These are phyloP conservation scores for Sorex araneus DNA, from an alignment of 2,113 vertebrate species.

Conservation along the genomic window DNA sequence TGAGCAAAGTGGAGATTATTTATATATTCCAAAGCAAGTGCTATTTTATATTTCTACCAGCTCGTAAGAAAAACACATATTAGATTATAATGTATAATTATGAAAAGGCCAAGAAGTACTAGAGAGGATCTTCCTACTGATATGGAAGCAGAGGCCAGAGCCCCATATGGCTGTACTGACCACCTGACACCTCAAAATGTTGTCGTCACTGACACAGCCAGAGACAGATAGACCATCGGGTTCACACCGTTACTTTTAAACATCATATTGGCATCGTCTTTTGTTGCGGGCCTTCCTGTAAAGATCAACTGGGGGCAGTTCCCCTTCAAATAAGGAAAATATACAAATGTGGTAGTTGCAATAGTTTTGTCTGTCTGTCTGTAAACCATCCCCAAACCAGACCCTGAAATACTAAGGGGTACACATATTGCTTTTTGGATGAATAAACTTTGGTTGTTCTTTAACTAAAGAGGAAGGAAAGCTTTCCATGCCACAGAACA, in stretches of 20 bases:
- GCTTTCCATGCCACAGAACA: not conserved
- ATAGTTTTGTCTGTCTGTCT: not conserved
- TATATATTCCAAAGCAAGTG: conserved; percentile 81
- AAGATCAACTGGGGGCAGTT: conserved; percentile 58
- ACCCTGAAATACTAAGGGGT: not conserved
- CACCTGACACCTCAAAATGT: conserved; percentile 73
- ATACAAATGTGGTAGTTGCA: not conserved
- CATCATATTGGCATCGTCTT: conserved; percentile 77
- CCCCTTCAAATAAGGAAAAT: conserved; percentile 65
- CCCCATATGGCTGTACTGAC: not conserved
- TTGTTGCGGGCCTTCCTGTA: conserved; percentile 51
- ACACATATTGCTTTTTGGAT: not conserved
- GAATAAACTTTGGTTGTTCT: conserved; percentile 1
- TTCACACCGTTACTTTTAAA: conserved; percentile 41
- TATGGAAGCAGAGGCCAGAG: conserved; percentile 58
- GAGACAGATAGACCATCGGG: conserved; percentile 83
- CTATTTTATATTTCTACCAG: conserved; percentile 86
- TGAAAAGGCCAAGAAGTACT: conserved; percentile 68
- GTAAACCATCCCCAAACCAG: not conserved
- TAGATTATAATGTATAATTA: conserved; percentile 81
- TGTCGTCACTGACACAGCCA: conserved; percentile 68
- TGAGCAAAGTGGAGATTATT: conserved; percentile 87
- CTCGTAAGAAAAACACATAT: conserved; percentile 83
- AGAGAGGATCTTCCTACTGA: conserved; percentile 56
- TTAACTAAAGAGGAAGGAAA: conserved; percentile 52